Percentiles rank a stretch among this genome's conserved stretches.
Conservation (phyloP, 2,113 vertebrate genomes). For the Cyphomyrus discorhynchus region DNA sequence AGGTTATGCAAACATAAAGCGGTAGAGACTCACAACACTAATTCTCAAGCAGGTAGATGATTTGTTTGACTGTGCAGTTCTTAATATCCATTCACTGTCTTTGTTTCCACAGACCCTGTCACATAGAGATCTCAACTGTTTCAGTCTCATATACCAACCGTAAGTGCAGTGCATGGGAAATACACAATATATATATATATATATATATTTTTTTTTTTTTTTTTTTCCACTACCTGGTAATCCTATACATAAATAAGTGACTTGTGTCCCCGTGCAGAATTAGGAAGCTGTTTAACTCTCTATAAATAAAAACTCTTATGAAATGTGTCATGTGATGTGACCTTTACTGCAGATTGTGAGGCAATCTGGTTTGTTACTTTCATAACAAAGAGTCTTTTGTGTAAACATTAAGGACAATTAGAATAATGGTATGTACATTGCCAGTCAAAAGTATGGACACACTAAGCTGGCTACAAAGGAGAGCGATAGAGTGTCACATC, state of each 20-base stretch:
- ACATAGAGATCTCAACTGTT: slow-evolving; percentile 61
- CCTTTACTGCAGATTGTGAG: neutral
- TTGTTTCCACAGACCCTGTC: slow-evolving; percentile 59
- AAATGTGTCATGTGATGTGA: neutral
- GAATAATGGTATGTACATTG: neutral
- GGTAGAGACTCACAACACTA: neutral
- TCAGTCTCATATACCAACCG: slow-evolving; percentile 66
- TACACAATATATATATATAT: neutral
- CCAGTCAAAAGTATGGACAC: neutral
- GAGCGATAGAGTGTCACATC: neutral
- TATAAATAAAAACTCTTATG: neutral
- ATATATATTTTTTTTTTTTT: too few relatives aligned
- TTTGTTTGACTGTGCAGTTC: neutral
- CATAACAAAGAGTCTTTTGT: neutral
- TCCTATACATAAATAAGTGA: neutral
- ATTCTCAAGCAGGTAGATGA: neutral
- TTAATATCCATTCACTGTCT: neutral
- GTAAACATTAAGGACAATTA: neutral
- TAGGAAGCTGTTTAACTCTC: neutral
- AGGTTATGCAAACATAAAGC: neutral
- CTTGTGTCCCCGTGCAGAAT: neutral
- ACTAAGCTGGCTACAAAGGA: neutral
- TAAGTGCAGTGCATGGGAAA: slow-evolving; percentile 53
- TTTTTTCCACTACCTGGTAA: neutral
- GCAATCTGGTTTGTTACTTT: neutral